phyloP scores from a whole-genome alignment of 2,888 invertebrate genomes.

The Drosophila planitibia region DNA sequence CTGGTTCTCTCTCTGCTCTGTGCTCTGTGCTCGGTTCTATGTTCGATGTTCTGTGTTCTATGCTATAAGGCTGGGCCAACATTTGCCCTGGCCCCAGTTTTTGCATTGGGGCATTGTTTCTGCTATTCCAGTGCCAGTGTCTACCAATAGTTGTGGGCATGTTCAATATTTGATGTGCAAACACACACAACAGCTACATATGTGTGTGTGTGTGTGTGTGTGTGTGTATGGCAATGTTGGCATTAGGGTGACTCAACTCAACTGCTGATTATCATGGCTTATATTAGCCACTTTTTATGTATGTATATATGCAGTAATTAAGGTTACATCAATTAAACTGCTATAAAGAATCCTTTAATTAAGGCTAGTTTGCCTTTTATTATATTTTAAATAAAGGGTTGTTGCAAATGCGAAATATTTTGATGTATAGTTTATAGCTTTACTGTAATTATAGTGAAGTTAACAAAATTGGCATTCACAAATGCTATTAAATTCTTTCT shows the following conservation, averaged over 20 bases:
- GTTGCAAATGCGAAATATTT: not conserved
- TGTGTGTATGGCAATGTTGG: slow-evolving; percentile 14
- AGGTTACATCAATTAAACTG: slow-evolving; percentile 34
- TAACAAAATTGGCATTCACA: not conserved
- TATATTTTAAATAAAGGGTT: slow-evolving; percentile 20
- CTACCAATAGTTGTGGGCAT: slow-evolving; percentile 74
- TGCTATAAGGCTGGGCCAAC: slow-evolving; percentile 3
- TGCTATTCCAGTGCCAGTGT: slow-evolving; percentile 23
- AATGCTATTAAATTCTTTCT: not conserved
- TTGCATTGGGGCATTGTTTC: slow-evolving; percentile 44
- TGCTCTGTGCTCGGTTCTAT: not conserved
- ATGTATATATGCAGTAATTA: slow-evolving; percentile 29
- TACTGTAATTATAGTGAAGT: slow-evolving; percentile 3
- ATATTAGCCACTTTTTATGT: slow-evolving; percentile 9
- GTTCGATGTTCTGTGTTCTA: slow-evolving; percentile 13
- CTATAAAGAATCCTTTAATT: slow-evolving; percentile 25
- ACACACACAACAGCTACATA: slow-evolving; percentile 20
- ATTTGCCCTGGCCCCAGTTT: slow-evolving; percentile 50
- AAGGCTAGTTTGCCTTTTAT: not conserved
- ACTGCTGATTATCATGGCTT: slow-evolving; percentile 41
- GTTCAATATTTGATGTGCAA: slow-evolving; percentile 75
- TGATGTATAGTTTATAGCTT: not conserved
- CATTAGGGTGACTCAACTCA: slow-evolving; percentile 56
- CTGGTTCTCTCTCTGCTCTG: not conserved
- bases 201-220: slow-evolving; percentile 13